phyloP scores from a whole-genome alignment of 2,113 vertebrate genomes.

The Malurus melanocephalus region DNA sequence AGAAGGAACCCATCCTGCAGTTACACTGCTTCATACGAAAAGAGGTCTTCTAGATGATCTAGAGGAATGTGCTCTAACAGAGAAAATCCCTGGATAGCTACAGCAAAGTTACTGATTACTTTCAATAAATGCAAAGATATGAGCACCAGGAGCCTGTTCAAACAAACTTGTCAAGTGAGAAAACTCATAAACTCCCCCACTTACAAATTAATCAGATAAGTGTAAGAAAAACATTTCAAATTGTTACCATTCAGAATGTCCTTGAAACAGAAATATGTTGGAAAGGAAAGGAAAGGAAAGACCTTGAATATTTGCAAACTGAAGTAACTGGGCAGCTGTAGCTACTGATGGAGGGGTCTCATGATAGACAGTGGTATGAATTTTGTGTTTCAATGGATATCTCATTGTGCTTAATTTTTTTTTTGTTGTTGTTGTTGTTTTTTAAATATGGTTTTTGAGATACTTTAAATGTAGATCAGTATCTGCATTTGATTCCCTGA shows the following conservation, averaged over 20 bases:
- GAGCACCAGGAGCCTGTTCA: not conserved
- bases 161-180: not conserved
- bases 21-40: not conserved
- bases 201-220: not conserved
- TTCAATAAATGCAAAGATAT: not conserved
- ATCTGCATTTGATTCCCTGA: not conserved
- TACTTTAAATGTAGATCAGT: fast-evolving
- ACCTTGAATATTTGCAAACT: not conserved
- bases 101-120: not conserved
- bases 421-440: no score
- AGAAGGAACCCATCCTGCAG: not conserved
- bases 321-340: not conserved
- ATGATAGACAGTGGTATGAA: not conserved
- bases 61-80: not conserved
- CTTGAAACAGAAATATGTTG: not conserved
- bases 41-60: not conserved
- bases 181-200: not conserved
- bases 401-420: fast-evolving
- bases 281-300: not conserved
- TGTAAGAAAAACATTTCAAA: not conserved
- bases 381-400: not conserved
- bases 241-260: not conserved
- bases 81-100: not conserved
- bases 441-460: not conserved
- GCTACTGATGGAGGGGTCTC: fast-evolving